Conservation (phyloP, 2,113 vertebrate genomes). For the Piaya cayana region DNA sequence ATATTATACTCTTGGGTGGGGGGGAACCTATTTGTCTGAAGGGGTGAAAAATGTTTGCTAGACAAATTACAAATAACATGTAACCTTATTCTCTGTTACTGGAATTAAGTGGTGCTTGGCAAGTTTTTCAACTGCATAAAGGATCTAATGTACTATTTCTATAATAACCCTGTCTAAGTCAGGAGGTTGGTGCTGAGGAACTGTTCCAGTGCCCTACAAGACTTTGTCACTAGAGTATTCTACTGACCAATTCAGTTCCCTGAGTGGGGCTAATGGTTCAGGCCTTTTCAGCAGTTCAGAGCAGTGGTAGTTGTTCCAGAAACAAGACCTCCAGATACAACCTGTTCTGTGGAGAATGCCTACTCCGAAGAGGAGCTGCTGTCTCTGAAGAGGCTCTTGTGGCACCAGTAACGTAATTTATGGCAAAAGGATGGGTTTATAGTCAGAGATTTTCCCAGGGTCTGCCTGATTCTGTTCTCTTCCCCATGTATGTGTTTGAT, state of each 20-base stretch:
- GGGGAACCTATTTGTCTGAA: background rate
- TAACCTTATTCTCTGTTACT: background rate
- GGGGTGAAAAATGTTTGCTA: background rate
- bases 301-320: background rate
- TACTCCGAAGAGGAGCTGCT: background rate
- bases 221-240: background rate
- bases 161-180: background rate
- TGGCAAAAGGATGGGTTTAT: background rate
- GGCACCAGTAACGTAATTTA: background rate
- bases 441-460: background rate
- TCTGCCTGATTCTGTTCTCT: background rate
- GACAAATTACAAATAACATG: background rate
- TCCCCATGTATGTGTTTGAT: background rate
- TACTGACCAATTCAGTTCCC: background rate
- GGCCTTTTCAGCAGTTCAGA: background rate
- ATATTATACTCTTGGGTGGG: background rate
- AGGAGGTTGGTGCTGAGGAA: background rate
- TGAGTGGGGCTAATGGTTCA: rapidly evolving
- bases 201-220: background rate
- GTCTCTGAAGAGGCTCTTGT: background rate
- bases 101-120: background rate
- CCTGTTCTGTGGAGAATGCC: background rate
- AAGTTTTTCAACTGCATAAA: background rate
- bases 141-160: background rate
- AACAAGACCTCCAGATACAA: background rate